Conservation (phyloP, 2,113 vertebrate species). For the Mesocricetus auratus region DNA sequence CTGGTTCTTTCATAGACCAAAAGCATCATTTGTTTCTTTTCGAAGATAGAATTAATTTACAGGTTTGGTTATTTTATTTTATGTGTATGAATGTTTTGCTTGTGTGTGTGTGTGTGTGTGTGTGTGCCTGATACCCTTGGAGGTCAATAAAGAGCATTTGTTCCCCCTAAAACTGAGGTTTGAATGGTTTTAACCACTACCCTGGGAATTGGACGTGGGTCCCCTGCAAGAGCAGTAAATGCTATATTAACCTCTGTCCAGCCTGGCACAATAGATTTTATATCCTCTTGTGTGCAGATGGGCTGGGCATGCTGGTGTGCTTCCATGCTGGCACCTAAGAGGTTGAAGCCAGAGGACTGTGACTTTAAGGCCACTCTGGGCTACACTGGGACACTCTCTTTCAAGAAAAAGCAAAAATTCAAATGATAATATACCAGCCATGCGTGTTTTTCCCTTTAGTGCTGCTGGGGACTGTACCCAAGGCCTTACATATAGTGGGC, state of each 20-base stretch:
- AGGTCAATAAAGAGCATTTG: not conserved
- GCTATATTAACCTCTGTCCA: not conserved
- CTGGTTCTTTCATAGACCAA: slow-evolving; percentile 8
- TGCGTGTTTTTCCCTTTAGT: too few species aligned
- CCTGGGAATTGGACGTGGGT: not conserved
- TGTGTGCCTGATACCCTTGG: too few species aligned
- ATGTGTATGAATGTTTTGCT: not conserved
- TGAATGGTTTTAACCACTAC: not conserved
- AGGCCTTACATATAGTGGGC: too few species aligned
- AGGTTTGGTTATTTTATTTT: not conserved
- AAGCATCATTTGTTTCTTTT: not conserved
- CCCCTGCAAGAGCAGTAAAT: not conserved
- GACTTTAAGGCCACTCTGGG: not conserved
- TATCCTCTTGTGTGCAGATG: not conserved
- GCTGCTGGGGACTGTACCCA: not conserved
- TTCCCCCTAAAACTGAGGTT: not conserved
- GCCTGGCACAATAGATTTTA: not conserved
- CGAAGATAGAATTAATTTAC: not conserved
- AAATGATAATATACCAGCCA: not conserved
- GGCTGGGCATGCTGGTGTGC: not conserved
- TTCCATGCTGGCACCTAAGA: not conserved
- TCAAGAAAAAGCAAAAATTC: not conserved
- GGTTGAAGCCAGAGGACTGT: not conserved
- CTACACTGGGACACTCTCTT: not conserved
- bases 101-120: too few species aligned